Conservation (phyloP, 1,140 invertebrate species). For the Nasonia giraulti region DNA sequence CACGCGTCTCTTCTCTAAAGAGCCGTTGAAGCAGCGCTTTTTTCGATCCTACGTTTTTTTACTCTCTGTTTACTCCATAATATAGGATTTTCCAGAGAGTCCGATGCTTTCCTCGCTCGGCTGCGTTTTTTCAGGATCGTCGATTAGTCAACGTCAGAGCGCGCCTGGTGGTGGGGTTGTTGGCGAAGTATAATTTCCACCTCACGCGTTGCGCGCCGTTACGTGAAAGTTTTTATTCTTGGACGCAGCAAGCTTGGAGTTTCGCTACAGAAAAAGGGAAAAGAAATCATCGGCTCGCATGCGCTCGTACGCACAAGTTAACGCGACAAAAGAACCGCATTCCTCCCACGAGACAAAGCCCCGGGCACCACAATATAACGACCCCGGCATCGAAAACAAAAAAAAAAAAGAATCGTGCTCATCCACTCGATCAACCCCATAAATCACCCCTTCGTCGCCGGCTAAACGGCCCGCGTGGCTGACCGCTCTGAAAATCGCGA, state of each 20-base stretch:
- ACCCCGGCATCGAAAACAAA: not conserved
- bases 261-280: not conserved
- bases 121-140: not conserved
- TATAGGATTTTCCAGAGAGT: not conserved
- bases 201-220: not conserved
- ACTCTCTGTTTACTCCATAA: not conserved
- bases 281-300: not conserved
- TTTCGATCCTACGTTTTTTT: not conserved
- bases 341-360: not conserved
- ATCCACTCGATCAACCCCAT: conserved; percentile 2
- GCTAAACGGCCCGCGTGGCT: not conserved
- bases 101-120: too few relatives aligned
- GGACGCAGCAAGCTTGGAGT: not conserved
- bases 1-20: not conserved
- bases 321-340: not conserved
- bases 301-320: not conserved
- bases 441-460: not conserved
- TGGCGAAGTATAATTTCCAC: not conserved
- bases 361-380: not conserved
- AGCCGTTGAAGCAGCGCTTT: not conserved
- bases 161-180: not conserved
- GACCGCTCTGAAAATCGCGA: not conserved
- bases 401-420: not conserved
- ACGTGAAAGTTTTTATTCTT: not conserved
- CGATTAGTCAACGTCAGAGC: conserved; percentile 16